These are phyloP conservation scores for Siphamia tubifer DNA, from an alignment of 2,113 vertebrate genomes.

Conservation along the genomic window DNA sequence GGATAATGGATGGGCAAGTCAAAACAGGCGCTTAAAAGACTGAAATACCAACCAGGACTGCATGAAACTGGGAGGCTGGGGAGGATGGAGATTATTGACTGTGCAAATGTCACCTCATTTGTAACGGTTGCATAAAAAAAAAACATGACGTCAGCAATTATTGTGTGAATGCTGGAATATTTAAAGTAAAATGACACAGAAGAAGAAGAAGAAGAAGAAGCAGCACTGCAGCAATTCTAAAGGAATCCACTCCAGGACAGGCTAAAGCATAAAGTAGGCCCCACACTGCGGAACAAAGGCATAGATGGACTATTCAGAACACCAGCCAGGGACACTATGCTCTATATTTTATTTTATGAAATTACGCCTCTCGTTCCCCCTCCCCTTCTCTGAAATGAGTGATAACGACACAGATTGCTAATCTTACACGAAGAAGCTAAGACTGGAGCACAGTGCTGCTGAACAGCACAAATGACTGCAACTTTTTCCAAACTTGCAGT, in stretches of 20 bases:
- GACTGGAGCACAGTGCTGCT: conserved; percentile 47
- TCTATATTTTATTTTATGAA: conserved; percentile 55
- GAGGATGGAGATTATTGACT: conserved; percentile 13
- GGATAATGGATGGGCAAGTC: background rate
- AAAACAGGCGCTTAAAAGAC: background rate
- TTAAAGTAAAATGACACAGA: background rate
- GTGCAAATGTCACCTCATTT: conserved; percentile 29
- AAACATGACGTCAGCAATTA: background rate
- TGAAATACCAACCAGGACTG: background rate
- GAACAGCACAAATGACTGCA: conserved; percentile 56
- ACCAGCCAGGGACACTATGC: conserved; percentile 43
- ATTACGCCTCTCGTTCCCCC: conserved; percentile 1
- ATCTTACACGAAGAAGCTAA: conserved; percentile 39
- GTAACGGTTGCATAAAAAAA: background rate
- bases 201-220: background rate
- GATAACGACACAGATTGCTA: conserved; percentile 53
- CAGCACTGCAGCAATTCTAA: background rate
- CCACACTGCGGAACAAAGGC: conserved; percentile 46
- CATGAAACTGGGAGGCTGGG: background rate
- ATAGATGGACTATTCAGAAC: conserved; percentile 33
- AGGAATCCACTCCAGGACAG: conserved; percentile 13
- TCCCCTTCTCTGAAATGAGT: conserved; percentile 14
- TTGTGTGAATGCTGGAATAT: background rate
- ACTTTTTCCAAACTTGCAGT: conserved; percentile 61
- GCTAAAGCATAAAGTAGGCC: conserved; percentile 35